Evolutionary conservation across 1,140 invertebrate genomes (phyloP), one percentile per base, ranked within the genome.

Genomic region (Laodelphax striatellus): DNA sequence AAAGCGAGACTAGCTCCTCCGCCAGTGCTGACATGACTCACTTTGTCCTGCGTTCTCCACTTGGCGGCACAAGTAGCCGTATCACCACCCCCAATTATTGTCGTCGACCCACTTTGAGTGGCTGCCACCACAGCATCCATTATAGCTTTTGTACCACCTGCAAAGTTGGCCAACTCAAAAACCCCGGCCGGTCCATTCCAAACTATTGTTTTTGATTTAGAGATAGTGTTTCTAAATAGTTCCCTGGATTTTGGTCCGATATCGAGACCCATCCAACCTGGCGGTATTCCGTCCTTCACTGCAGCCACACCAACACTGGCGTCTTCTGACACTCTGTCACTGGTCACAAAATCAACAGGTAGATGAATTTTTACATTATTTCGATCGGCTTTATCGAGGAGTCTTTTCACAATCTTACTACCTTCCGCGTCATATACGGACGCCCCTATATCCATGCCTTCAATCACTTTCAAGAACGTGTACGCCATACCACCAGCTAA

Each of bases 401-500:
- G 76, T 55, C 92, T 88, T 13, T 80, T 73, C 0, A 99, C 91
- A 67, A 99, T 98, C 76, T 97, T 94, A 1, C 97, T 84, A 11
- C 97, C 97, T 71, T 95, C 92, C 65, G 88, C 87, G 73, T 98
- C 95, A 74, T 85, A 98, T 31, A 98, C 75, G 0, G 94, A 97
- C 62, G 79, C 84, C 3, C 95, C 95, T 75, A 98, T 98, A 75
- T 89, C 82, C 92, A 99, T 97, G 50, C 84, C 84, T 67, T 97
- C 86, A 0, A 86, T 75, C 54, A 92, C 87, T 78, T 99, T 99
- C 4, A 99, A 80, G 77, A 99, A 99, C 43, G 97, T 99, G 68
- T 94, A 99, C 2, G 95, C 93, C 97, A 99, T 99, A 58, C 97
- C 97, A 63, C 97, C 97, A 52, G 93, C 95, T 72, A 99, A 98